Percentiles rank a stretch among this genome's conserved stretches.
These are phyloP conservation scores for Acheta domesticus DNA, from an alignment of 2,888 invertebrate genomes.

Conservation along the genomic window DNA sequence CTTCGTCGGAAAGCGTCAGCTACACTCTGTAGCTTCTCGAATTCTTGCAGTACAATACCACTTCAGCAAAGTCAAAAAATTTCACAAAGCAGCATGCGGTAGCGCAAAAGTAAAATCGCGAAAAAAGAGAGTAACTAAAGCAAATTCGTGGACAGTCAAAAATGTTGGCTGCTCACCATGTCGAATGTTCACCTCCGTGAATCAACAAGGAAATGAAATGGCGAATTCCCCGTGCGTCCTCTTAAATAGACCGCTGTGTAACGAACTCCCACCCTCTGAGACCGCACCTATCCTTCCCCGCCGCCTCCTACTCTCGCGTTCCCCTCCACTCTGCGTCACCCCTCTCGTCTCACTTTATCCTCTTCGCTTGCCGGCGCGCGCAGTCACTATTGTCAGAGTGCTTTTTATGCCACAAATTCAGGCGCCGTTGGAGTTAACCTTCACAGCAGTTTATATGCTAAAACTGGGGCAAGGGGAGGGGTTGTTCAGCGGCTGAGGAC, in stretches of 20 bases:
- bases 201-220: not conserved
- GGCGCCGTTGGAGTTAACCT: not conserved
- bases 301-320: not conserved
- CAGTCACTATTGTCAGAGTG: too few species aligned
- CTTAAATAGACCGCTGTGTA: slow-evolving; percentile 5
- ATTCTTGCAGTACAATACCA: too few species aligned
- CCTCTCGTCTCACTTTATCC: not conserved
- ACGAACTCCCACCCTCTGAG: not conserved
- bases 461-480: not conserved
- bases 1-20: not conserved
- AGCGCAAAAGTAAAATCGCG: too few species aligned
- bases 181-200: not conserved
- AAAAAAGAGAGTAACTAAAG: too few species aligned
- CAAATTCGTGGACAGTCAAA: too few species aligned
- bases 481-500: too few species aligned
- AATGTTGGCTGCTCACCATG: too few species aligned
- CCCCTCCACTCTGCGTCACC: not conserved
- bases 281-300: too few species aligned
- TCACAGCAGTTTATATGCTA: not conserved
- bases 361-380: not conserved
- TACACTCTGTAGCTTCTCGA: too few species aligned
- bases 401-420: not conserved
- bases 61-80: too few species aligned
- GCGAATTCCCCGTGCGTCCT: not conserved
- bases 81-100: too few species aligned